Evolutionary conservation across 23 tunicate genomes (phyloP), one percentile per base, ranked within the genome.

Genomic region (Halocynthia roretzi): DNA sequence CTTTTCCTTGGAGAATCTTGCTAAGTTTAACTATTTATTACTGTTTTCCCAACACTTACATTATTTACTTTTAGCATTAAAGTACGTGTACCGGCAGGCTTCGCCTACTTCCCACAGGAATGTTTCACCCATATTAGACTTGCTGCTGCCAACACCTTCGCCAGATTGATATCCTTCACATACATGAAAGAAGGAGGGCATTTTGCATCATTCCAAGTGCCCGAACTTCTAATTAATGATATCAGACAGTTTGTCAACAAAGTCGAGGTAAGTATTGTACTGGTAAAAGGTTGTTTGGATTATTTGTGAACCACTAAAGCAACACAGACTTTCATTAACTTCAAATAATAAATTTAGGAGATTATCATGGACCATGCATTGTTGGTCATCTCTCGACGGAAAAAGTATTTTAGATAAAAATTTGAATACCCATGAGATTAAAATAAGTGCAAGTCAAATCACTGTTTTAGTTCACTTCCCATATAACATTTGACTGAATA

Each of bases 101-200:
- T 58, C 52, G 92, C 81, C 21, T 78, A 76, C 78, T 85, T 78
- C 67, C 92, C 92, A 7, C 66, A 86, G 23, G 98, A 92, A 68
- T 50, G 82, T 48, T 56, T 73, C 52, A 48, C 7, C 7, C 22
- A 76, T 8, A 49, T 71, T 19, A 78, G 80, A 49, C 8, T 48
- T 20, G 61, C 76, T 77, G 63, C 86, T 44, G 60, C 67, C 19
- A 23, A 62, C 54, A 78, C 60, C 10, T 86, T 50, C 58, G 2
- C 77, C 40, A 77, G 84, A 10, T 74, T 92, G 15, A 40, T 92
- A 11, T 90, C 89, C 15, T 92, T 77, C 76, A 92, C 92, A 6
- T 77, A 67, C 56, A 84, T 92, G 86, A 75, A 78, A 58, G 55
- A 55, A 7, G 98, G 98, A 11, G 98, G 98, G 55, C 98, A 92